These are phyloP conservation scores for Osmoderma eremita DNA, from an alignment of 2,888 invertebrate species.

Conservation along the genomic window DNA sequence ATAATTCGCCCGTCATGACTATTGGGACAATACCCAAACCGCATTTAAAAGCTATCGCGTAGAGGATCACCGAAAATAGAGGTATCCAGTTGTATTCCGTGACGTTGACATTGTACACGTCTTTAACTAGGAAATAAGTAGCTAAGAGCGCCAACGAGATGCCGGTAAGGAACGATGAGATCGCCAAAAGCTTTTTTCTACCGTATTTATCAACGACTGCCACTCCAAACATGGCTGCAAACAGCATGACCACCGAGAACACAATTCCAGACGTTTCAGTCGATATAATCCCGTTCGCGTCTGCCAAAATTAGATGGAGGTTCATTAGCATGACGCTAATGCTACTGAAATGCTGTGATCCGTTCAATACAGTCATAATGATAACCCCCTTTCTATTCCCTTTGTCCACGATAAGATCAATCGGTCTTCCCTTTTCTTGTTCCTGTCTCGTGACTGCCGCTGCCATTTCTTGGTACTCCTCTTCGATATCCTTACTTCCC, in stretches of 20 bases:
- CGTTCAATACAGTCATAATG: conserved; percentile 60
- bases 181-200: conserved; percentile 56
- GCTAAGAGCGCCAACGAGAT: conserved; percentile 56
- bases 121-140: conserved; percentile 57
- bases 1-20: conserved; percentile 61
- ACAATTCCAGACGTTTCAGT: conserved; percentile 57
- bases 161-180: conserved; percentile 57
- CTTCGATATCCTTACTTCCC: conserved; percentile 51
- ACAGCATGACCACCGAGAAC: conserved; percentile 59
- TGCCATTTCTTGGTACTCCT: conserved; percentile 58
- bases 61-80: conserved; percentile 56
- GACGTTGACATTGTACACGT: conserved; percentile 51
- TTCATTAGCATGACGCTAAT: conserved; percentile 63
- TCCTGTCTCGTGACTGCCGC: conserved; percentile 58
- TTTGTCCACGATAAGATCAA: conserved; percentile 57
- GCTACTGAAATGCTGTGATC: conserved; percentile 60
- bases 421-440: conserved; percentile 56
- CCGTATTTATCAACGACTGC: conserved; percentile 59
- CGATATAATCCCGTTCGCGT: conserved; percentile 57
- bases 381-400: conserved; percentile 59
- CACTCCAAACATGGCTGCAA: conserved; percentile 55
- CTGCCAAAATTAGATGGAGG: conserved; percentile 58
- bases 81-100: conserved; percentile 59
- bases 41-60: conserved; percentile 58
- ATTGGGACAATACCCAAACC: conserved; percentile 62